A percentile compares a stretch with the other conserved stretches of the same genome.
These are phyloP conservation scores for Drosophila subsilvestris DNA, from an alignment of 2,888 invertebrate genomes.

Conservation along the genomic window DNA sequence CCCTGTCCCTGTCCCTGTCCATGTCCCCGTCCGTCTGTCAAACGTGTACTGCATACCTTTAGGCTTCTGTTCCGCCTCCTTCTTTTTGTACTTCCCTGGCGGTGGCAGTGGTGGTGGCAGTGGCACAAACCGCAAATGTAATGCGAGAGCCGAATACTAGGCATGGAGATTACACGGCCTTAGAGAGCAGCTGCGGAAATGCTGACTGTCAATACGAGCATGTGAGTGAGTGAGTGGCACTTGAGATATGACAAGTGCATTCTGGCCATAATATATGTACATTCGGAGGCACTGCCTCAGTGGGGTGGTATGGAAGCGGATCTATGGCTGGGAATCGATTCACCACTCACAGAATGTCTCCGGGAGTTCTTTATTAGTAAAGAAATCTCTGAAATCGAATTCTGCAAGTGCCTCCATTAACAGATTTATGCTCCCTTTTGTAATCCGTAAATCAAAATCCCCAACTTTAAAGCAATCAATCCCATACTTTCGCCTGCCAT, in stretches of 20 bases:
- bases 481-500: background rate
- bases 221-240: slow-evolving; percentile 31
- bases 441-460: background rate
- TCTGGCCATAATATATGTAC: background rate
- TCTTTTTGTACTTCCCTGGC: slow-evolving; percentile 1
- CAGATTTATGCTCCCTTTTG: no score
- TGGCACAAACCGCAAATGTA: slow-evolving; percentile 39
- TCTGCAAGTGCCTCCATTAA: no score
- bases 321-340: no score
- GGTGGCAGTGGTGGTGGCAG: background rate
- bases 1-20: slow-evolving; percentile 24
- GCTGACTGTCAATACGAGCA: slow-evolving; percentile 26
- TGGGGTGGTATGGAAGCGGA: no score
- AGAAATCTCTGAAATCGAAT: no score
- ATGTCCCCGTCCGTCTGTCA: slow-evolving; percentile 54
- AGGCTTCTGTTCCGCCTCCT: slow-evolving; percentile 40
- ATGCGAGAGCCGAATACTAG: slow-evolving; percentile 24
- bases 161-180: slow-evolving; percentile 43
- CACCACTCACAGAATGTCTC: no score
- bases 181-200: slow-evolving; percentile 18
- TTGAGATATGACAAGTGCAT: slow-evolving; percentile 38
- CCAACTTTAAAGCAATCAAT: slow-evolving; percentile 34
- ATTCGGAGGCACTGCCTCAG: no score
- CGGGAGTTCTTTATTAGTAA: no score
- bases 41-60: slow-evolving; percentile 72